Conservation (phyloP, 1,140 invertebrate species). For the Trichoplusia ni region DNA sequence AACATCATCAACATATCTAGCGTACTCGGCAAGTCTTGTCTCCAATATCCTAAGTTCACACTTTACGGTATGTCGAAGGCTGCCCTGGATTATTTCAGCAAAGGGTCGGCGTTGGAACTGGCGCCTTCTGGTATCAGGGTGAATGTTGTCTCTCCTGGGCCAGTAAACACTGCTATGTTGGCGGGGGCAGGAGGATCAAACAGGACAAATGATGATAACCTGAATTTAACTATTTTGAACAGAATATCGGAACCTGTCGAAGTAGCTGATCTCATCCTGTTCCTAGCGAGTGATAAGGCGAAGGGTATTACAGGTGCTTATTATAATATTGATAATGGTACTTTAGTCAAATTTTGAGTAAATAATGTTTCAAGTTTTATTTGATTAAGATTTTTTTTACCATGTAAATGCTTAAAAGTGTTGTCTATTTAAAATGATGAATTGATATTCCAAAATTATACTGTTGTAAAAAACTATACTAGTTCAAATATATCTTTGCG, state of each 20-base stretch:
- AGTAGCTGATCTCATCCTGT: constrained; percentile 80
- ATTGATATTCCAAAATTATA: no score
- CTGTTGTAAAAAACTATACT: no score
- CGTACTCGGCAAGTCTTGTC: constrained; percentile 57
- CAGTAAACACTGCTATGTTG: constrained; percentile 1
- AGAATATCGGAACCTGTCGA: constrained; percentile 76
- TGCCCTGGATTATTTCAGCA: constrained; percentile 89
- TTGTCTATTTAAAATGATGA: no score
- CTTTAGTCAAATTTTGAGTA: neutral
- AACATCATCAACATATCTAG: constrained; percentile 90
- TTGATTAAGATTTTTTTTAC: neutral
- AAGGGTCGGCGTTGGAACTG: constrained; percentile 84
- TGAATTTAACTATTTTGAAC: constrained; percentile 58
- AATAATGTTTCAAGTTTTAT: neutral
- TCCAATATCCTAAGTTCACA: neutral
- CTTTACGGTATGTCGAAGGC: constrained; percentile 53
- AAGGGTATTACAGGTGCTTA: constrained; percentile 14
- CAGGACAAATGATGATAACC: neutral
- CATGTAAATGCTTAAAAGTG: neutral
- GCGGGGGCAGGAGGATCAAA: neutral
- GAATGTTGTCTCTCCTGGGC: constrained; percentile 16
- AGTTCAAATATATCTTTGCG: no score
- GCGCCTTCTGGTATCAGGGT: constrained; percentile 65
- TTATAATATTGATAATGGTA: constrained; percentile 17
- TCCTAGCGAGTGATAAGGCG: constrained; percentile 79